Evolutionary conservation across 2,113 vertebrate species (phyloP).

Genomic region (Protobothrops mucrosquamatus): DNA sequence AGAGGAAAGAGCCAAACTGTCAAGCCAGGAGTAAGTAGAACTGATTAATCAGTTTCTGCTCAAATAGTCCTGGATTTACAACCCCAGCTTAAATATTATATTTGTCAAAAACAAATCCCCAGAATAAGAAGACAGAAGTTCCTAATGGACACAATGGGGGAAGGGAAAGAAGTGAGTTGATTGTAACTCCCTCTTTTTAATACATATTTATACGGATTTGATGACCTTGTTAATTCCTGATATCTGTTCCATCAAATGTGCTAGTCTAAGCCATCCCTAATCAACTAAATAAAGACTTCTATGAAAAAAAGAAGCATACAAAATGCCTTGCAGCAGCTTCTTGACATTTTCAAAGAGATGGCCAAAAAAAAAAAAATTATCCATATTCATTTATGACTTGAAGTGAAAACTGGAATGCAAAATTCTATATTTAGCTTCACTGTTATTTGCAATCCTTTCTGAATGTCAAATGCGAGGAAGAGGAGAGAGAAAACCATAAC

Average conservation of each 20-base stretch:
- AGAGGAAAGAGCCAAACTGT: not conserved
- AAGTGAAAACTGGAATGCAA: conserved; percentile 9
- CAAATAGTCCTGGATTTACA: not conserved
- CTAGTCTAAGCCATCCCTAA: conserved; percentile 2
- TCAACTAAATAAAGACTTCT: conserved; percentile 5
- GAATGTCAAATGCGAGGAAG: not conserved
- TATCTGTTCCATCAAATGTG: conserved; percentile 50
- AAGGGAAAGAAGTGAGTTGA: conserved; percentile 35
- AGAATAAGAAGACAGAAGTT: conserved; percentile 18
- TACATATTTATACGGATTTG: conserved; percentile 36
- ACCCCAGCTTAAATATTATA: conserved; percentile 3
- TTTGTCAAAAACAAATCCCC: conserved; percentile 26
- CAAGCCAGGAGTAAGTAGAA: not conserved
- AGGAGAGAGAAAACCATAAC: not conserved
- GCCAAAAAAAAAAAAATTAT: not conserved
- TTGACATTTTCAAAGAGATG: conserved; percentile 7
- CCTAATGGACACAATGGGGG: conserved; percentile 33
- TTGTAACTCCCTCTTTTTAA: conserved; percentile 10
- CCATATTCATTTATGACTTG: conserved; percentile 1
- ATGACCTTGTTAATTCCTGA: conserved; percentile 35
- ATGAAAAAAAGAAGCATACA: conserved; percentile 18
- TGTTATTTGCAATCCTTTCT: conserved; percentile 31
- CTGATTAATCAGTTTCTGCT: not conserved
- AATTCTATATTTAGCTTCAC: conserved; percentile 2
- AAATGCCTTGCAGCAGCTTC: not conserved